These are phyloP conservation scores for Botia kubotai DNA, from an alignment of 2,797 vertebrate species.

Conservation along the genomic window DNA sequence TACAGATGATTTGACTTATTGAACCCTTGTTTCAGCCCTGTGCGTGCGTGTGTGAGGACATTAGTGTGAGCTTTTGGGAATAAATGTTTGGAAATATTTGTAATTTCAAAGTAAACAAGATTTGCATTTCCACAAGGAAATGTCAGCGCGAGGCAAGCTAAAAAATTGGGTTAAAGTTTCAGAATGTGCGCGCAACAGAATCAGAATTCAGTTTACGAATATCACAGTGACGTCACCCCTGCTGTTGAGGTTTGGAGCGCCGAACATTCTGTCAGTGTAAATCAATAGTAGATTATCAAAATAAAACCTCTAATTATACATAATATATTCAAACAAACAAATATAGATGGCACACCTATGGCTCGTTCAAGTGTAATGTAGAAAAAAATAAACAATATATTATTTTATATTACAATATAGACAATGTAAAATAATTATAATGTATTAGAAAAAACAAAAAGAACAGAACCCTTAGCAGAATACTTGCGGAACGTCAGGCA, in stretches of 20 bases:
- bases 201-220: not conserved
- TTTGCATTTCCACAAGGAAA: not conserved
- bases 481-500: not conserved
- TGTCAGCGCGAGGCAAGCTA: not conserved
- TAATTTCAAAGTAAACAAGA: not conserved
- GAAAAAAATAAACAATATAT: no score
- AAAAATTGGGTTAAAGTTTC: not conserved
- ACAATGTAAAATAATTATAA: no score
- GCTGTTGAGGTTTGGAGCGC: no score
- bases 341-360: no score
- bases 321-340: no score
- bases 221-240: not conserved
- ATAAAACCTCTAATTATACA: not conserved
- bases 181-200: not conserved
- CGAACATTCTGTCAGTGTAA: not conserved
- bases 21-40: constrained; percentile 12
- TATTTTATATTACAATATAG: no score
- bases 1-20: constrained; percentile 53
- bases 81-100: constrained; percentile 12
- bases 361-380: no score
- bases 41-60: constrained; percentile 17
- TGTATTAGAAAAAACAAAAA: no score
- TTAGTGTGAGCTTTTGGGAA: constrained; percentile 1
- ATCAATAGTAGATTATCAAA: not conserved
- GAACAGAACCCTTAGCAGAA: no score